Conservation (phyloP, 2,888 invertebrate genomes). For the Sinodicranocentrus sp. region DNA sequence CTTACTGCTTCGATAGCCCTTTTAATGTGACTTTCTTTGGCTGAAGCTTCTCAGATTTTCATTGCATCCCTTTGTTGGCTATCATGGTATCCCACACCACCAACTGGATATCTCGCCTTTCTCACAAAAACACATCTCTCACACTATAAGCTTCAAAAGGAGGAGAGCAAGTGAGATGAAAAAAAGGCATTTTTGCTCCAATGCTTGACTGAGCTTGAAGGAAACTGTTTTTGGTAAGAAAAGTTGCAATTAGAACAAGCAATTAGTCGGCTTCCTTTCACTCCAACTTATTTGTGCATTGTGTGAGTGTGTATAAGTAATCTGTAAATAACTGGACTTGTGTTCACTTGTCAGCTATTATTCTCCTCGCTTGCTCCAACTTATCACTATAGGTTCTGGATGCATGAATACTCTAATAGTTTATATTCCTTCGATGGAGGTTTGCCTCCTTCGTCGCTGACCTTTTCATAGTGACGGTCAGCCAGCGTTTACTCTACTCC, state of each 20-base stretch:
- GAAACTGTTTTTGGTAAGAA: constrained; percentile 52
- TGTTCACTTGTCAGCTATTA: constrained; percentile 62
- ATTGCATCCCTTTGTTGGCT: constrained; percentile 8
- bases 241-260: constrained; percentile 63
- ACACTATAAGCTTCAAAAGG: background rate
- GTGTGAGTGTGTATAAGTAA: constrained; percentile 49
- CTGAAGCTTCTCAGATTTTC: background rate
- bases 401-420: too few species aligned
- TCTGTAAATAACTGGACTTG: constrained; percentile 69
- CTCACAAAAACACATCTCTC: background rate
- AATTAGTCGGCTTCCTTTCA: constrained; percentile 58
- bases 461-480: constrained; percentile 29
- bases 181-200: constrained; percentile 42
- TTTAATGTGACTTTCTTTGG: constrained; percentile 6
- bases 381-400: too few species aligned
- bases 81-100: background rate
- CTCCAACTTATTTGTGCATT: constrained; percentile 34
- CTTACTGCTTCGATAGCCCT: constrained; percentile 31
- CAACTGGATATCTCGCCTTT: background rate
- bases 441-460: constrained; percentile 27
- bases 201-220: constrained; percentile 40
- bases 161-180: background rate
- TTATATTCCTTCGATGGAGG: too few species aligned
- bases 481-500: background rate
- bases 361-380: constrained; percentile 61